Conservation (phyloP, 2,113 vertebrate genomes). For the Chroicocephalus ridibundus region DNA sequence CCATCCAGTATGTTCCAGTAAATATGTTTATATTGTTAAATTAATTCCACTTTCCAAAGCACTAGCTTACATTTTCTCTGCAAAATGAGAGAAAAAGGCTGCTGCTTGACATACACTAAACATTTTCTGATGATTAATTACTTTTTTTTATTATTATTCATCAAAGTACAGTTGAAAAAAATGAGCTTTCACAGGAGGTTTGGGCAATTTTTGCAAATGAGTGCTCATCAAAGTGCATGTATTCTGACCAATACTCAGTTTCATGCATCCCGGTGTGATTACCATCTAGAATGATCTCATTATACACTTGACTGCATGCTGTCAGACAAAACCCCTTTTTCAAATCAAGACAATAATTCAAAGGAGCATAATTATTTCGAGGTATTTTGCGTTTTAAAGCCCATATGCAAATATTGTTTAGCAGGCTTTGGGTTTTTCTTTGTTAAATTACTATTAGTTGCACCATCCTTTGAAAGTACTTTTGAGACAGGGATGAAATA, state of each 20-base stretch:
- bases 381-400: conserved; percentile 6
- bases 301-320: conserved; percentile 36
- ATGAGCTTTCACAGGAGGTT: background rate
- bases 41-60: background rate
- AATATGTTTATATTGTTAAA: background rate
- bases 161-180: background rate
- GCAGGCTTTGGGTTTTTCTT: background rate
- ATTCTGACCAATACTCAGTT: conserved; percentile 1
- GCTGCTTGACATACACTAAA: background rate
- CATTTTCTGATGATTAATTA: background rate
- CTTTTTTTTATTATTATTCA: background rate
- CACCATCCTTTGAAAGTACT: background rate
- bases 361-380: background rate
- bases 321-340: conserved; percentile 1
- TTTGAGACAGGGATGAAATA: background rate
- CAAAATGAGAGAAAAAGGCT: background rate
- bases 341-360: conserved; percentile 30
- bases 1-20: background rate
- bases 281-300: conserved; percentile 5
- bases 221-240: background rate
- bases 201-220: background rate
- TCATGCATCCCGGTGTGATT: background rate
- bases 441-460: background rate
- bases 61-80: background rate
- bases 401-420: background rate